A percentile compares a stretch with the other conserved stretches of the same genome.
These are phyloP conservation scores for Microctonus brassicae DNA, from an alignment of 2,888 invertebrate genomes.

Conservation along the genomic window DNA sequence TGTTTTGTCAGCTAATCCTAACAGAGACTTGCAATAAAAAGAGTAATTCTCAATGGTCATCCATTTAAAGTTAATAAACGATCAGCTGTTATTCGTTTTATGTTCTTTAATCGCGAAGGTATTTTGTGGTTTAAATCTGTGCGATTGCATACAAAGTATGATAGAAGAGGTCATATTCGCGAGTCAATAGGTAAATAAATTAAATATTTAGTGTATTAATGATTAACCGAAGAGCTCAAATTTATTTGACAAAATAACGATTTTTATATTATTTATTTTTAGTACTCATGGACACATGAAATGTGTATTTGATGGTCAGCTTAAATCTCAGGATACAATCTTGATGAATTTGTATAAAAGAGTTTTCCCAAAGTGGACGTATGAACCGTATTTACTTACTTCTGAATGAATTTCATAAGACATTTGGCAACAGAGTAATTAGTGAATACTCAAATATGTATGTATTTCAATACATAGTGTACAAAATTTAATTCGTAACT, in stretches of 20 bases:
- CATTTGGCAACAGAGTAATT: too few relatives aligned
- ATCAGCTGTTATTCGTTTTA: too few relatives aligned
- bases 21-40: too few relatives aligned
- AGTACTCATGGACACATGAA: constrained; percentile 99
- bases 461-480: too few relatives aligned
- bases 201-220: constrained; percentile 7
- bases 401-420: constrained; percentile 2
- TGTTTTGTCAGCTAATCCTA: too few relatives aligned
- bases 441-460: too few relatives aligned
- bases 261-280: constrained; percentile 35
- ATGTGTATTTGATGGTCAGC: constrained; percentile 93
- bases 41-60: too few relatives aligned
- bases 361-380: constrained; percentile 97
- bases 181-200: constrained; percentile 82
- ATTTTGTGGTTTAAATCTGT: too few relatives aligned
- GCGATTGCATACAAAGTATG: constrained; percentile 92
- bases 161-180: constrained; percentile 95
- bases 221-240: background rate
- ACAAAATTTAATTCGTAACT: too few relatives aligned
- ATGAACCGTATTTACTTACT: constrained; percentile 72
- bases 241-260: background rate
- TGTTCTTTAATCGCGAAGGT: too few relatives aligned
- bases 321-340: constrained; percentile 97
- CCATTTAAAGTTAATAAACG: too few relatives aligned
- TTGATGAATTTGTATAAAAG: constrained; percentile 95